Conservation (phyloP, 2,113 vertebrate genomes). For the Pithys albifrons region DNA sequence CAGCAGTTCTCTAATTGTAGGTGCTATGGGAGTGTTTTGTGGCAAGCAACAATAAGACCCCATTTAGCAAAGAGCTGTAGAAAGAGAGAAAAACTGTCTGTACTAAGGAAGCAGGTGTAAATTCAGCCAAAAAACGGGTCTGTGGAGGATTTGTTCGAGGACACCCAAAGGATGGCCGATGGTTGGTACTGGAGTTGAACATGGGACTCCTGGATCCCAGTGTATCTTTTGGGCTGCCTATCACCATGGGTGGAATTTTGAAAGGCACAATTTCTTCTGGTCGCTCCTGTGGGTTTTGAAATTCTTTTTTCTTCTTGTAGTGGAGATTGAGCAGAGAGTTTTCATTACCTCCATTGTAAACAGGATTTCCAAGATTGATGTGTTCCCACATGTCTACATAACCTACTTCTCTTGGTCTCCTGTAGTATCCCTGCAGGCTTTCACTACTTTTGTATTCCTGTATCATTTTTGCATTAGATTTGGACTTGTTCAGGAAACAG, state of each 20-base stretch:
- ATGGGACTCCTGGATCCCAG: background rate
- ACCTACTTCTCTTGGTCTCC: background rate
- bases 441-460: background rate
- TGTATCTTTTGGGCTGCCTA: background rate
- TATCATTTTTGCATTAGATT: background rate
- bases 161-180: accelerated
- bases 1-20: background rate
- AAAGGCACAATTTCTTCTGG: background rate
- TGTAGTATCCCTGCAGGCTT: background rate
- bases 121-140: background rate
- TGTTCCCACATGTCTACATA: background rate
- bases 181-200: background rate
- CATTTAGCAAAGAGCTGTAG: background rate
- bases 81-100: background rate
- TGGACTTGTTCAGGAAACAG: background rate
- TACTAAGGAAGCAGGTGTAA: background rate
- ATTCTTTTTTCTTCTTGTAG: background rate
- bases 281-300: background rate
- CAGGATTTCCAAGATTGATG: background rate
- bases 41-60: background rate
- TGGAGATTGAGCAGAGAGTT: background rate
- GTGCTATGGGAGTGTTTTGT: accelerated
- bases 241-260: background rate
- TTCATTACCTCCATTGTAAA: background rate
- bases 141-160: background rate